Evolutionary conservation across 1,140 invertebrate genomes (phyloP).

Genomic region (Microplitis mediator): DNA sequence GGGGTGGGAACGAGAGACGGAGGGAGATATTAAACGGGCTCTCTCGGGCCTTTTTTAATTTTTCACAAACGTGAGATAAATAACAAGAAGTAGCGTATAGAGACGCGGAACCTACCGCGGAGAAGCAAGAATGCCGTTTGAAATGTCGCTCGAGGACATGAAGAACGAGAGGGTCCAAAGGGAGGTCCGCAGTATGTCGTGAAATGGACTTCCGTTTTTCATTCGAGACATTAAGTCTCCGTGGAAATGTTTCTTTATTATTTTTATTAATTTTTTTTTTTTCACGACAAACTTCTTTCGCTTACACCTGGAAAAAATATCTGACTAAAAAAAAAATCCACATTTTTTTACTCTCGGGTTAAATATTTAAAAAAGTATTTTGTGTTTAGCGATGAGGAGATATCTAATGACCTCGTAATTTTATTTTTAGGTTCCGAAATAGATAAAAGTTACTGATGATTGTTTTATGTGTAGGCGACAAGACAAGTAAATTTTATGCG

Average conservation of each 20-base stretch:
- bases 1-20: neutral
- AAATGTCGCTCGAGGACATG: conserved; percentile 37
- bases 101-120: conserved; percentile 35
- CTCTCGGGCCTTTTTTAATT: conserved; percentile 18
- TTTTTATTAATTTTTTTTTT: conserved; percentile 1
- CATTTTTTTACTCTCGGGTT: too few relatives aligned
- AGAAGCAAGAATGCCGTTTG: conserved; percentile 31
- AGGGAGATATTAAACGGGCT: neutral
- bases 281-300: too few relatives aligned
- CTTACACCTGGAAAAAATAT: too few relatives aligned
- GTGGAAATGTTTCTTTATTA: conserved; percentile 6
- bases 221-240: neutral
- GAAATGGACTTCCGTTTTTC: conserved; percentile 29
- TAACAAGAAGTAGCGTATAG: conserved; percentile 32
- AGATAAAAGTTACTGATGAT: too few relatives aligned
- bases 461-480: too few relatives aligned
- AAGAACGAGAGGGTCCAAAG: conserved; percentile 12
- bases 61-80: conserved; percentile 41
- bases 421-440: too few relatives aligned
- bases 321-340: too few relatives aligned
- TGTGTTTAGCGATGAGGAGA: neutral
- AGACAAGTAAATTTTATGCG: too few relatives aligned
- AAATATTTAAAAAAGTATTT: too few relatives aligned
- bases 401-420: neutral
- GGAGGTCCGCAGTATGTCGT: conserved; percentile 18